Base-by-base conservation (phyloP, 2,888 invertebrate species). In the Mesorhabditis sp. region DNA sequence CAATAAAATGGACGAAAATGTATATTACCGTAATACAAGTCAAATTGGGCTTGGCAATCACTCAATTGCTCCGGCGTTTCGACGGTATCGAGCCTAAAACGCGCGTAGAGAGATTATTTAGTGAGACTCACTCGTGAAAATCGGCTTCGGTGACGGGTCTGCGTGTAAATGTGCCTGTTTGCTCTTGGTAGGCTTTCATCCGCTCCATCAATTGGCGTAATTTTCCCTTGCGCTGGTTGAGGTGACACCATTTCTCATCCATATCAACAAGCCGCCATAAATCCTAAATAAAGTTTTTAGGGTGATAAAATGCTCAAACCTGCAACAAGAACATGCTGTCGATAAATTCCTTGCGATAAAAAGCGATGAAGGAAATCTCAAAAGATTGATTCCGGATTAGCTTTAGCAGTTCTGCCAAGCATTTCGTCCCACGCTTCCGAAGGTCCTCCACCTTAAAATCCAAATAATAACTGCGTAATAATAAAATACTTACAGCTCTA, bases 261-360 rank as follows among this genome's bases (percentile, higher is more conserved):
- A 90, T 94, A 84, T 92, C 92, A 88, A 94, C 97, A n/a, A 98
- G 92, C 86, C 92, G 93, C 98, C 98, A 99, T 45, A 98, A 88
- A 86, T 98, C 97, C 82, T 93, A 93, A 68, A 95, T 93, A 42
- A 98, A 88, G 83, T 73, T 43, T 4, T 73, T 66, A 6, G 42
- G 3, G 15, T 7, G 68, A 4, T 45, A 0, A 10, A n/a, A 13
- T 3, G 41, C n/a, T 63, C 41, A 28, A n/a, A 63, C 41, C 10
- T 28, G 13, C 63, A 15, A 63, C n/a, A 10, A n/a, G 63, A 63
- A 10, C 10, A 2, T 13, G n/a, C 95, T 94, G 82, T 93, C 92
- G 0, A 97, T 94, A 82, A 95, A 95, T 87, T 99, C 98, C 87
- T 98, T 98, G 43, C 97, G 90, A 86, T 98, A 99, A 87, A 95